These are phyloP conservation scores for Delphinapterus leucas DNA, from an alignment of 2,113 vertebrate species.

Conservation along the genomic window DNA sequence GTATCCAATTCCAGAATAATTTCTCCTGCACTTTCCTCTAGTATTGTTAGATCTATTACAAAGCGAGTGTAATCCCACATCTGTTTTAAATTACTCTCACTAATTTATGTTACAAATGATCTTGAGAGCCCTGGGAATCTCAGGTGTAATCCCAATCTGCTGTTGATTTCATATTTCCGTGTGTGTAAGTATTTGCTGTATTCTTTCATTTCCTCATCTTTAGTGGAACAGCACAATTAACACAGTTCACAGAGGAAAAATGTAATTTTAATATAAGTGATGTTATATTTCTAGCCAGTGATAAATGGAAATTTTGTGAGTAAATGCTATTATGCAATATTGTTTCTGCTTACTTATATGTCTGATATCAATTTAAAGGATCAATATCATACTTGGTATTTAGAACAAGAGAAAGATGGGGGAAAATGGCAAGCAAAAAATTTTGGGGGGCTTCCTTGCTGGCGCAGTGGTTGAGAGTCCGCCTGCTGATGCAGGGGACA, in stretches of 20 bases:
- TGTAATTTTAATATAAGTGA: background rate
- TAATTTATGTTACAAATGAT: slow-evolving; percentile 13
- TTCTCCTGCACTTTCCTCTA: background rate
- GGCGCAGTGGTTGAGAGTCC: too few relatives aligned
- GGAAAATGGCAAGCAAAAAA: background rate
- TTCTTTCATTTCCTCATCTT: slow-evolving; percentile 10
- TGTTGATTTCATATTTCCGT: background rate
- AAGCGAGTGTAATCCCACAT: background rate
- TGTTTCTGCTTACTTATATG: background rate
- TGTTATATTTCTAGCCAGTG: background rate
- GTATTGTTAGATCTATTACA: background rate
- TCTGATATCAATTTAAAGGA: background rate
- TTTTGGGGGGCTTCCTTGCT: background rate
- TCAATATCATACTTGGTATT: background rate
- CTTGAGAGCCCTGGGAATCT: background rate
- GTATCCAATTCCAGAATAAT: background rate
- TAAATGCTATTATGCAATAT: slow-evolving; percentile 1
- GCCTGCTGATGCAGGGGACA: too few relatives aligned
- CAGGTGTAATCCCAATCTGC: background rate
- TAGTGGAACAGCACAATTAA: background rate
- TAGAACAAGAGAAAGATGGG: background rate
- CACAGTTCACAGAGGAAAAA: background rate
- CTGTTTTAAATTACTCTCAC: background rate
- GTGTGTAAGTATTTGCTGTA: background rate
- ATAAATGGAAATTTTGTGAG: background rate